A percentile compares a stretch with the other conserved stretches of the same genome.
phyloP scores from a whole-genome alignment of 1,140 invertebrate species.

The Chionoecetes opilio region DNA sequence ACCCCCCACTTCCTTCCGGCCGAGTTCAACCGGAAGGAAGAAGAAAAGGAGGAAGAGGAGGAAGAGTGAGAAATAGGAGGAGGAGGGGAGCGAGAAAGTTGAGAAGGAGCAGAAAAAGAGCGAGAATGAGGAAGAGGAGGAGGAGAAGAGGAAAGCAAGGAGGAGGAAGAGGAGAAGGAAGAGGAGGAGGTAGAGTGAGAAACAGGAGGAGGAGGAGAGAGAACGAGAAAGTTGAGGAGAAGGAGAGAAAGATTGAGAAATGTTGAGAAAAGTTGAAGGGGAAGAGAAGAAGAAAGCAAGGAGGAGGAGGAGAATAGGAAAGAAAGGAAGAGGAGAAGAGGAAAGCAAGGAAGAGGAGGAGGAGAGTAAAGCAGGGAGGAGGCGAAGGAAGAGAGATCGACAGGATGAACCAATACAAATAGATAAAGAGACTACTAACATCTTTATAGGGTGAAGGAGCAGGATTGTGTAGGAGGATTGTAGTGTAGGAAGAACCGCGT shows the following conservation, averaged over 20 bases:
- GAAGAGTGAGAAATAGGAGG: neutral
- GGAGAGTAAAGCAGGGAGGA: neutral
- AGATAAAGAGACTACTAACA: neutral
- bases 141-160: neutral
- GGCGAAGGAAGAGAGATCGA: too few relatives aligned
- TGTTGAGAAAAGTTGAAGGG: neutral
- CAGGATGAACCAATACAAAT: neutral
- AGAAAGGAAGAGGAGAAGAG: neutral
- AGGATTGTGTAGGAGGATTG: neutral
- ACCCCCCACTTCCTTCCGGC: too few relatives aligned
- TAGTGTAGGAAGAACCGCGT: neutral
- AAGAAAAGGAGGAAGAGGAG: slow-evolving; percentile 6
- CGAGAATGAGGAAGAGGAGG: neutral
- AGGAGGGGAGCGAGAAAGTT: neutral
- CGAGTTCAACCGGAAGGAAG: too few relatives aligned
- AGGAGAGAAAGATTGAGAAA: neutral
- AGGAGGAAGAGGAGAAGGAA: neutral
- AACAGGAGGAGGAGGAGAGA: neutral
- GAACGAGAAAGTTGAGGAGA: neutral
- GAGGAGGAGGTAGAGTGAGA: neutral
- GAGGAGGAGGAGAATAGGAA: neutral
- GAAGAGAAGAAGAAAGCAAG: neutral
- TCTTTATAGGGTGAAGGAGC: neutral
- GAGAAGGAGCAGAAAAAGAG: neutral
- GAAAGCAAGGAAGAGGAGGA: neutral